Evolutionary conservation across 1,140 invertebrate species (phyloP).

Genomic region (Aphidius gifuensis): DNA sequence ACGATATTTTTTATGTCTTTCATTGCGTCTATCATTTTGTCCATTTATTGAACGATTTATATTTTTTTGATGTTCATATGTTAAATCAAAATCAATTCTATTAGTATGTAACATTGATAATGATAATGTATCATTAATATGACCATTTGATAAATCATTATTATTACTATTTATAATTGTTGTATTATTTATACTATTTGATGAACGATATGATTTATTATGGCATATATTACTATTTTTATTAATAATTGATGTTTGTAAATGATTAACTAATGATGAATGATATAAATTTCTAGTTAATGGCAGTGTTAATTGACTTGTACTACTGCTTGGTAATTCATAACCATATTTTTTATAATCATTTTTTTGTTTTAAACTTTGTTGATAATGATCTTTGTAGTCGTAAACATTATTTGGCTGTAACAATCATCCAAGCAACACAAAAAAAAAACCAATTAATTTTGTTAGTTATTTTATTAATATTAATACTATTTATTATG

Average conservation of each 20-base stretch:
- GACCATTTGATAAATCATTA: conserved; percentile 11
- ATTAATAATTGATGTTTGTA: conserved; percentile 46
- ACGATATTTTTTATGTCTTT: conserved; percentile 45
- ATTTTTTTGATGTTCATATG: conserved; percentile 29
- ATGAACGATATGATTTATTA: conserved; percentile 11
- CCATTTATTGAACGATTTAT: conserved; percentile 30
- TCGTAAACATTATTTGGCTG: conserved; percentile 52
- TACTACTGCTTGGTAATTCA: conserved; percentile 50
- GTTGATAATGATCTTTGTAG: conserved; percentile 53
- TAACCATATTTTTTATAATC: conserved; percentile 52
- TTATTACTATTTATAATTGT: neutral
- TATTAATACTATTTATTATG: neutral
- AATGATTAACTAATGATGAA: conserved; percentile 47
- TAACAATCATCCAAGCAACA: conserved; percentile 35
- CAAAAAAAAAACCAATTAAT: neutral
- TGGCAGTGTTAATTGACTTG: conserved; percentile 52
- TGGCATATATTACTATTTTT: conserved; percentile 34
- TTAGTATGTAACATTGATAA: conserved; percentile 14
- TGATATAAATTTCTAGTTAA: conserved; percentile 48
- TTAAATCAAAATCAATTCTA: conserved; percentile 18
- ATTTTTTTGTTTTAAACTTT: conserved; percentile 43
- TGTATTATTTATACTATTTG: neutral
- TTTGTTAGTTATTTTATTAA: conserved; percentile 5
- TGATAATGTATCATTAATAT: conserved; percentile 15
- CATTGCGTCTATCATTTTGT: conserved; percentile 33